These are phyloP conservation scores for Plectus sambesii DNA, from an alignment of 1,140 invertebrate genomes.

Conservation along the genomic window DNA sequence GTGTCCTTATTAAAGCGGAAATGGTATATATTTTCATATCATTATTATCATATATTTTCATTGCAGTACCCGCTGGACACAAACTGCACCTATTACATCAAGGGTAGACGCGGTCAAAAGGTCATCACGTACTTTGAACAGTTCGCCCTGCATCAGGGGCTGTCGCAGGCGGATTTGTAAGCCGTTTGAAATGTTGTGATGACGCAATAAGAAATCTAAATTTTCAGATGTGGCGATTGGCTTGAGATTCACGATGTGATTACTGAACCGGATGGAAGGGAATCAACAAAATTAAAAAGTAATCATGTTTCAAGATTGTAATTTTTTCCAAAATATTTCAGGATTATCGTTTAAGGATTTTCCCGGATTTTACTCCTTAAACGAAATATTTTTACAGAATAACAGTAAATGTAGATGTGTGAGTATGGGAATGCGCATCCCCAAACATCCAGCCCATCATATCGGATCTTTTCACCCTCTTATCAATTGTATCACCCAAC, in stretches of 20 bases:
- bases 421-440: no score
- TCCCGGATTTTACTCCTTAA: no score
- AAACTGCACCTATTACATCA: conserved; percentile 39
- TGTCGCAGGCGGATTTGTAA: conserved; percentile 14
- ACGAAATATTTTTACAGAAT: no score
- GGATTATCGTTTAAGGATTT: no score
- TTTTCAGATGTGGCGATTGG: conserved; percentile 36
- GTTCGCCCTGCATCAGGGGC: conserved; percentile 38
- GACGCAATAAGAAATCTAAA: not conserved
- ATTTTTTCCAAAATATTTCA: conserved; percentile 10
- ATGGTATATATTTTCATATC: conserved; percentile 11
- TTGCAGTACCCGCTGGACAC: conserved; percentile 37
- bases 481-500: no score
- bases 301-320: not conserved
- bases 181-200: not conserved
- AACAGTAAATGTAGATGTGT: no score
- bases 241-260: conserved; percentile 43
- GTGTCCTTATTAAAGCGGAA: not conserved
- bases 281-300: conserved; percentile 33
- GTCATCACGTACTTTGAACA: conserved; percentile 44
- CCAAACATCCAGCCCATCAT: no score
- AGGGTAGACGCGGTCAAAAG: conserved; percentile 29
- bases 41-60: conserved; percentile 1
- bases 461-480: no score
- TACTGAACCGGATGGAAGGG: conserved; percentile 25